phyloP scores from a whole-genome alignment of 2,888 invertebrate species.

The Nycteola revayana region DNA sequence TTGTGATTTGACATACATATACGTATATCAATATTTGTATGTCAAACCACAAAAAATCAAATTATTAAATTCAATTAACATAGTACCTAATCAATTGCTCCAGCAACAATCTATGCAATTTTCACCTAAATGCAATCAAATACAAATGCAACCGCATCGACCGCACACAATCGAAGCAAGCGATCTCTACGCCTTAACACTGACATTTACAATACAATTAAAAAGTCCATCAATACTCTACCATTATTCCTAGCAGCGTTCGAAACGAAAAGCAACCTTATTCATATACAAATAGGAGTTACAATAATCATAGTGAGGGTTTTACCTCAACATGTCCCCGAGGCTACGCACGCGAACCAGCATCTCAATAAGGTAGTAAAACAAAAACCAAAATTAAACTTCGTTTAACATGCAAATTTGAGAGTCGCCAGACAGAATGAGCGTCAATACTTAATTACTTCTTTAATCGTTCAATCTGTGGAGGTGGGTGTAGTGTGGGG shows the following conservation, averaged over 20 bases:
- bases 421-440: constrained; percentile 78
- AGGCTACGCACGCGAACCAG: constrained; percentile 67
- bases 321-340: constrained; percentile 40
- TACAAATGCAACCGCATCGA: constrained; percentile 53
- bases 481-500: constrained; percentile 55
- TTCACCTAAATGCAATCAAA: constrained; percentile 41
- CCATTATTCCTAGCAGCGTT: constrained; percentile 5
- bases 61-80: background rate
- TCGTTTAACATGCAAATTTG: constrained; percentile 83
- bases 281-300: background rate
- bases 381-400: constrained; percentile 74
- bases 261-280: constrained; percentile 38
- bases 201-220: constrained; percentile 79
- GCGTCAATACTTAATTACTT: constrained; percentile 81
- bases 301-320: background rate
- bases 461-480: constrained; percentile 77
- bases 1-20: too few species aligned
- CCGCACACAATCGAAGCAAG: constrained; percentile 73
- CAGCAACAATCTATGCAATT: constrained; percentile 24
- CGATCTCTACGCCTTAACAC: constrained; percentile 79
- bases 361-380: constrained; percentile 76
- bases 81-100: background rate
- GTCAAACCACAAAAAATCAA: background rate
- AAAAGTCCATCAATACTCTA: constrained; percentile 66
- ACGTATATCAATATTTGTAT: background rate